These are phyloP conservation scores for Carettochelys insculpta DNA, from an alignment of 2,113 vertebrate genomes.

Conservation along the genomic window DNA sequence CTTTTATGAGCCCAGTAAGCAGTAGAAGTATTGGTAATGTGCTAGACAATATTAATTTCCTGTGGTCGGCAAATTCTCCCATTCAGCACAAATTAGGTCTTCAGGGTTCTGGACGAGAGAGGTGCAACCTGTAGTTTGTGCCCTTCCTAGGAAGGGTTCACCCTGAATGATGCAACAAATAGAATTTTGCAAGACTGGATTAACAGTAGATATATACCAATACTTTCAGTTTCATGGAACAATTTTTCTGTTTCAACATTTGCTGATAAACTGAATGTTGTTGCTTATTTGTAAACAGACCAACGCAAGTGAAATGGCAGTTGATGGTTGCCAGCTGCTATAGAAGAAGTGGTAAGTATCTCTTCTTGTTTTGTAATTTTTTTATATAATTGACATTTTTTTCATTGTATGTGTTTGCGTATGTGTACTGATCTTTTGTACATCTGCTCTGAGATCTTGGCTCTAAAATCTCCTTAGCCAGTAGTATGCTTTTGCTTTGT, in stretches of 20 bases:
- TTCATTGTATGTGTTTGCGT: too few relatives aligned
- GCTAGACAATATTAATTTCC: too few relatives aligned
- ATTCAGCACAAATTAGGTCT: too few relatives aligned
- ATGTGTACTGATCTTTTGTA: not conserved
- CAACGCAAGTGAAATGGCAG: slow-evolving; percentile 92
- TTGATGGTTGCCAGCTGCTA: slow-evolving; percentile 96
- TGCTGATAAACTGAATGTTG: not conserved
- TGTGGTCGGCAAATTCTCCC: too few relatives aligned
- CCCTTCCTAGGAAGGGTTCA: not conserved
- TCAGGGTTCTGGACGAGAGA: too few relatives aligned
- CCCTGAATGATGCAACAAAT: not conserved
- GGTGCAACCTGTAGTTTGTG: too few relatives aligned
- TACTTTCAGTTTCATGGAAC: not conserved
- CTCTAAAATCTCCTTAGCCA: not conserved
- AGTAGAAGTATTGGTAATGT: too few relatives aligned
- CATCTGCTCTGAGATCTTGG: not conserved
- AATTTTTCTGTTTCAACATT: slow-evolving; percentile 26
- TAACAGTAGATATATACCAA: not conserved
- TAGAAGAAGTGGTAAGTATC: slow-evolving; percentile 87
- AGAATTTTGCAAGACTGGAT: not conserved
- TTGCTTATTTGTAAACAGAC: slow-evolving; percentile 75
- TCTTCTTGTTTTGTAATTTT: not conserved
- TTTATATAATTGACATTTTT: not conserved
- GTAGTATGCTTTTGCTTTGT: not conserved
- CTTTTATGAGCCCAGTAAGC: too few relatives aligned